Evolutionary conservation across 1,140 invertebrate genomes (phyloP), one percentile per base, ranked within the genome.

Genomic region (Ceratitis capitata): DNA sequence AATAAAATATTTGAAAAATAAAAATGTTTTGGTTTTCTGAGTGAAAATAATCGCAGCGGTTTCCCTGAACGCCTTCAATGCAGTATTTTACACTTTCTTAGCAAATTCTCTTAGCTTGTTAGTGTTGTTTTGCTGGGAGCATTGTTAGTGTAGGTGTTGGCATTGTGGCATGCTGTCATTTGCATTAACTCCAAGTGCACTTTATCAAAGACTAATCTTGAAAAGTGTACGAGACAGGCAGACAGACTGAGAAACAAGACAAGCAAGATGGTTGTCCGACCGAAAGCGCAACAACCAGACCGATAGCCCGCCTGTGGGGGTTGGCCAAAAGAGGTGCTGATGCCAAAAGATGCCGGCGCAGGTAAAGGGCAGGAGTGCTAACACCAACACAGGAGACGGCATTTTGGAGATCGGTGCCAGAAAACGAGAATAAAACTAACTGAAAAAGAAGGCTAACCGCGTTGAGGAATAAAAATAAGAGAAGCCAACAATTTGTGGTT

Each of bases 191-290:
- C 19, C 39, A 56, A 84, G 64, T 64, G 51, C 83, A 64, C 83
- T 84, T 84, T 84, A 84, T 84, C 83, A 84, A 84, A 84, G 42
- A 61, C 83, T 84, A 84, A 84, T 84, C 83, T 84, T 64, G 82
- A 51, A 56, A 58, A 83, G 53, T 35, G 45, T 53, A 83, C 35
- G 32, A 58, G 47, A 58, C 47, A 83, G 32, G 32, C 82, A 32
- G 42, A 82, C 49, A 53, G 82, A 51, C 35, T 9, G 35, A 78
- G 35, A 78, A 39, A 78, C 69, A 19, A 12, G 29, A 39, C 29
- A 39, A 14, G 61, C 61, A 35, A 56, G 51, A n/a, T n/a, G n/a
- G n/a, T n/a, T n/a, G n/a, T n/a, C n/a, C n/a, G n/a, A n/a, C n/a
- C n/a, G n/a, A n/a, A n/a, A n/a, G n/a, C n/a, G n/a, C n/a, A n/a